These are phyloP conservation scores for Cryptophagus acutangulus DNA, from an alignment of 2,888 invertebrate genomes.

Conservation along the genomic window DNA sequence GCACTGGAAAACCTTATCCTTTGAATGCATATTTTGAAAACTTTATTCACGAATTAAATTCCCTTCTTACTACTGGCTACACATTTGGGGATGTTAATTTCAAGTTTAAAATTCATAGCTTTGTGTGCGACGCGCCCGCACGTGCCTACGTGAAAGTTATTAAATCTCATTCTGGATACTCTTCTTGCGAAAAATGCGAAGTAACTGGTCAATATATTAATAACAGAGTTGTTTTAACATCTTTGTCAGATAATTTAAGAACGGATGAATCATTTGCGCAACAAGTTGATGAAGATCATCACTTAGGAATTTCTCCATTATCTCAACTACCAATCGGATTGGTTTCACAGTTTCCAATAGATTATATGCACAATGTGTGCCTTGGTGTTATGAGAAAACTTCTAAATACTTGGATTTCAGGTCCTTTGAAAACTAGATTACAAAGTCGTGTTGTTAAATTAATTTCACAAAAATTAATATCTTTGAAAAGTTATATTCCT, in stretches of 20 bases:
- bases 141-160: conserved; percentile 21
- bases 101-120: conserved; percentile 15
- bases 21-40: conserved; percentile 2
- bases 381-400: not conserved
- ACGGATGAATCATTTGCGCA: conserved; percentile 15
- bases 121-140: conserved; percentile 27
- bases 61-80: not conserved
- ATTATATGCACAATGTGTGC: conserved; percentile 9
- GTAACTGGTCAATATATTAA: conserved; percentile 12
- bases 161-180: conserved; percentile 21
- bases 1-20: conserved; percentile 5
- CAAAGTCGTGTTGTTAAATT: not conserved
- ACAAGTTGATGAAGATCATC: not conserved
- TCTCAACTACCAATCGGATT: conserved; percentile 11
- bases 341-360: not conserved
- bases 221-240: conserved; percentile 2
- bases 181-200: conserved; percentile 23
- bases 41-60: not conserved
- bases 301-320: conserved; percentile 15
- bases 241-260: conserved; percentile 7
- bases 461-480: not conserved
- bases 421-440: conserved; percentile 1
- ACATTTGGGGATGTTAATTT: not conserved
- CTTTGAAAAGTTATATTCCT: conserved; percentile 7
- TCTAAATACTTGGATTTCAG: conserved; percentile 1